phyloP scores from a whole-genome alignment of 2,888 invertebrate species.

The Tuta absoluta region DNA sequence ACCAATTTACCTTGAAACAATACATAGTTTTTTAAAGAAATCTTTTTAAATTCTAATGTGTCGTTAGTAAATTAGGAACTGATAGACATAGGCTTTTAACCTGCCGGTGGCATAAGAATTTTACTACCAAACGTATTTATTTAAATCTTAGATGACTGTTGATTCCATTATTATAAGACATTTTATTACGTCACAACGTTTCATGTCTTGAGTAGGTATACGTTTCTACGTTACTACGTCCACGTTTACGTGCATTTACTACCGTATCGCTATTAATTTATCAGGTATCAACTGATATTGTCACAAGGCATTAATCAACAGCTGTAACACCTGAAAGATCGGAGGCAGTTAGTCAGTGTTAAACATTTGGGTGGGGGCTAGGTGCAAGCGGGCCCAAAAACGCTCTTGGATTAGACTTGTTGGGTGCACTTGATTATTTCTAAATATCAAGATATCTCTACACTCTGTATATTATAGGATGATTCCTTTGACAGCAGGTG shows the following conservation, averaged over 20 bases:
- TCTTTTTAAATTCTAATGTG: no score
- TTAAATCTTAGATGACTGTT: no score
- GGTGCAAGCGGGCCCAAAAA: constrained; percentile 34
- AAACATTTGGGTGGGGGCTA: constrained; percentile 30
- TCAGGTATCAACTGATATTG: constrained; percentile 42
- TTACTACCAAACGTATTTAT: no score
- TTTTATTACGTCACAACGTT: neutral
- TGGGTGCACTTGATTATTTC: no score
- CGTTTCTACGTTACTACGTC: neutral
- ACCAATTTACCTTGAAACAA: no score
- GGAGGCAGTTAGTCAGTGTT: constrained; percentile 39
- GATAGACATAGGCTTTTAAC: no score
- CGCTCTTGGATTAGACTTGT: neutral
- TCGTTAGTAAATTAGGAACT: no score
- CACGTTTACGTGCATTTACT: neutral
- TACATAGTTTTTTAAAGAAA: no score
- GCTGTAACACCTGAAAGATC: constrained; percentile 57
- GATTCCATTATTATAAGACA: neutral
- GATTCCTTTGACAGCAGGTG: no score
- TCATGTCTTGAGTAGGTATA: neutral
- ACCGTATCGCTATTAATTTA: constrained; percentile 10
- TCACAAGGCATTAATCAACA: constrained; percentile 54
- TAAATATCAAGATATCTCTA: no score
- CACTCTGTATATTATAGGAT: no score
- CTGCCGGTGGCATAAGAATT: no score